A percentile compares a stretch with the other conserved stretches of the same genome.
Conservation (phyloP, 2,888 invertebrate species). For the Xestoiulus laeticollis region DNA sequence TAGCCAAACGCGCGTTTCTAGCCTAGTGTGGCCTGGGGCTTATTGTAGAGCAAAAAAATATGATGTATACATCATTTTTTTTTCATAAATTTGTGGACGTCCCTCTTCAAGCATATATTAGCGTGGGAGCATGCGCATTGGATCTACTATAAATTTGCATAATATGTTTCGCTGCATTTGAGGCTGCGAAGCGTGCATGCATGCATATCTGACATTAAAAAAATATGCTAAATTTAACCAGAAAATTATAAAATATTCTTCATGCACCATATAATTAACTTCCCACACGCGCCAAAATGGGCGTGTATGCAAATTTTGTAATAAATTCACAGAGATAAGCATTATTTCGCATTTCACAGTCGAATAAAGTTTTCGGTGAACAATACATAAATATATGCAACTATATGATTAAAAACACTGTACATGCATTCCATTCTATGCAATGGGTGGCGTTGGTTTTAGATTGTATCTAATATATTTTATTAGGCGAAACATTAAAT, state of each 20-base stretch:
- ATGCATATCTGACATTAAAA: conserved; percentile 2
- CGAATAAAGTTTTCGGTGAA: not conserved
- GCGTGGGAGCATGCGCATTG: not conserved
- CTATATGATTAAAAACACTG: not conserved
- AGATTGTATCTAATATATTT: not conserved
- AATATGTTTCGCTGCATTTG: conserved; percentile 40
- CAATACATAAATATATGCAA: not conserved
- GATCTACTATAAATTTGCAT: not conserved
- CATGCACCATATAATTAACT: conserved; percentile 17
- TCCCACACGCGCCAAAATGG: conserved; percentile 35
- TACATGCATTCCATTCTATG: not conserved
- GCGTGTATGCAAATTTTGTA: not conserved
- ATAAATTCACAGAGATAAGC: conserved; percentile 28
- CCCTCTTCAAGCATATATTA: not conserved
- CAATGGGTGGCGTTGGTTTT: not conserved
- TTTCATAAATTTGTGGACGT: not conserved
- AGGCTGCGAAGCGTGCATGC: conserved; percentile 43
- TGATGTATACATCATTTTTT: not conserved
- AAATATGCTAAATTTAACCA: conserved; percentile 30
- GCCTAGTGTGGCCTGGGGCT: too few species aligned
- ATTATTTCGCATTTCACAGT: conserved; percentile 31
- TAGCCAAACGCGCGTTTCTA: too few species aligned
- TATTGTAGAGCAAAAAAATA: not conserved
- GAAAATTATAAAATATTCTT: conserved; percentile 31
- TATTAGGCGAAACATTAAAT: not conserved